These are phyloP conservation scores for Luffia ferchaultella DNA, from an alignment of 2,888 invertebrate species.

Conservation along the genomic window DNA sequence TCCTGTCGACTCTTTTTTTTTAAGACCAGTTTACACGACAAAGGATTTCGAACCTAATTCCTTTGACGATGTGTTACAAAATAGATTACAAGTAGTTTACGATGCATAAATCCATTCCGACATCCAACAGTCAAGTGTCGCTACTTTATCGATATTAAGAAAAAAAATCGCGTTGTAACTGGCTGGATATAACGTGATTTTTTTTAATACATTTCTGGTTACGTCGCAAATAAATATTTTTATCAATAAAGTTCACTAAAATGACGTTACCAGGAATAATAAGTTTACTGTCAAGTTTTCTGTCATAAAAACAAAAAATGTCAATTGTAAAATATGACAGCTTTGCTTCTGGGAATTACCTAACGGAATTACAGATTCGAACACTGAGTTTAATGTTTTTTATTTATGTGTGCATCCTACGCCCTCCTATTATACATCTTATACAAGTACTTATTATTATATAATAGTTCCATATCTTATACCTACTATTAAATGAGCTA, in stretches of 20 bases:
- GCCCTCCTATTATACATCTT: too few species aligned
- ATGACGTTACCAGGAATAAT: background rate
- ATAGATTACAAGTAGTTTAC: constrained; percentile 21
- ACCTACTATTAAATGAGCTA: too few species aligned
- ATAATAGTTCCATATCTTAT: too few species aligned
- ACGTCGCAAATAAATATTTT: background rate
- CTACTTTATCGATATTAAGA: too few species aligned
- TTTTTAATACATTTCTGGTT: background rate
- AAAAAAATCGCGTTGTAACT: background rate
- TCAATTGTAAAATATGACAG: too few species aligned
- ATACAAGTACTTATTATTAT: too few species aligned
- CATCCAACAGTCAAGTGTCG: background rate
- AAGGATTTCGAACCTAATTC: constrained; percentile 30
- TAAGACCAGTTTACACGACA: constrained; percentile 16
- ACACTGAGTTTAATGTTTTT: too few species aligned
- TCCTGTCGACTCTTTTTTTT: constrained; percentile 20
- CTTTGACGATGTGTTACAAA: constrained; percentile 28
- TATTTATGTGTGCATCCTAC: too few species aligned
- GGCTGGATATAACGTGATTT: background rate
- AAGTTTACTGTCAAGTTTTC: background rate
- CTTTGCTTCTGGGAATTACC: too few species aligned
- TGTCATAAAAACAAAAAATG: too few species aligned
- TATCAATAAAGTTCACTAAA: too few species aligned
- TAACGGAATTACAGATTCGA: too few species aligned
- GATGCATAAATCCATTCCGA: constrained; percentile 17